Base-by-base conservation (phyloP, 2,113 vertebrate genomes). In the Serilophus lunatus region DNA sequence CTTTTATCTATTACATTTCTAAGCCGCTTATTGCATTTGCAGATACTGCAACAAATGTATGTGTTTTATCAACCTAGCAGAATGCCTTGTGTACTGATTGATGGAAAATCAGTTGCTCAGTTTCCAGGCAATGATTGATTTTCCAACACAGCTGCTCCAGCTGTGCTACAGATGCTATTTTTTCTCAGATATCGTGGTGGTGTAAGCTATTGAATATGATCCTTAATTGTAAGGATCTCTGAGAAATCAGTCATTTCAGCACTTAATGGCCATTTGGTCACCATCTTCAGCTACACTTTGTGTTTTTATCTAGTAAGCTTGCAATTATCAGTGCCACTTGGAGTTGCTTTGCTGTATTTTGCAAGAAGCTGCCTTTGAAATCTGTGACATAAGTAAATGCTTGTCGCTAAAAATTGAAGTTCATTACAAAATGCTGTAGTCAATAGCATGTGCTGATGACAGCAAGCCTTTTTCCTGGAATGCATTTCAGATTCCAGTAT, bases 111-210 rank as follows among this genome's bases (percentile, higher is more conserved):
- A 97, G 97, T 92, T 92, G 88, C 96, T 96, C 96, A 96, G 96
- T 98, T 98, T 97, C 97, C 97, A 97, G 95, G 96, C 96, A 97
- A 96, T 98, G 98, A 98, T 97, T 98, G 98, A 98, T 98, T 98
- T 98, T 97, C 97, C 97, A 97, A 97, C 94, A 95, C 97, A 97
- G 97, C 98, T 98, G 97, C 95, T 98, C 97, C 98, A 98, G 98
- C 98, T 98, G 98, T 97, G 96, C 94, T 95, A 66, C 98, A 98
- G 98, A 98, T 98, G 98, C 94, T 91, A 68, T 96, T 92, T 82
- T 97, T 93, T 96, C 97, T 97, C 95, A 75, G 96, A 93, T 97
- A 90, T 94, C 94, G 83, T 91, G 81, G 94, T 94, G 92, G 22
- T 93, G 86, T 94, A 92, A 97, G 88, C 87, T 80, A 35, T 77